Evolutionary conservation across 2,888 invertebrate species (phyloP), one percentile per base, ranked within the genome.

Genomic region (Hermaeophaga mercurialis): DNA sequence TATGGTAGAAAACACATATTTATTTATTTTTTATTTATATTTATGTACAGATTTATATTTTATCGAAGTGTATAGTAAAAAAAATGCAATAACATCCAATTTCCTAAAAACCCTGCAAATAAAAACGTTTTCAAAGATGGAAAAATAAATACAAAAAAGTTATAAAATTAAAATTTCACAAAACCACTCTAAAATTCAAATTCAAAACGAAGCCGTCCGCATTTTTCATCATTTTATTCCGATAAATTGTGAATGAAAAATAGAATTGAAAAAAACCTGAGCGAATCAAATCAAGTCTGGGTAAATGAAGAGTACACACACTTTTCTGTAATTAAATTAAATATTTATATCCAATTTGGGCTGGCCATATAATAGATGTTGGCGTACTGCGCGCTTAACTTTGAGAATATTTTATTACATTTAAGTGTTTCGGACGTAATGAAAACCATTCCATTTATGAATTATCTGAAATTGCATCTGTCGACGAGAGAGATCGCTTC

Each of bases 321-420:
- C 72, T 73, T 73, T 71, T 71, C 69, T 70, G 66, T 71, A 73
- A 70, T 69, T 69, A 73, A 70, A 71, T 71, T 68, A 72, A 73
- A 72, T 73, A 73, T 73, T 73, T 70, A 73, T 72, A 70, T 70
- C 72, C 72, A 72, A 73, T 72, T 73, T 66, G 53, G 64, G 63
- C 63, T 57, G 62, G 65, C 56, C 61, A 57, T 62, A 64, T 65
- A 66, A 66, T 67, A 62, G 66, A 65, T 63, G 63, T 55, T 58
- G 54, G 59, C 61, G 61, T 58, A 47, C 55, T 34, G 47, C 26
- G 50, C 66, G 66, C 66, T 66, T 66, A 68, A 66, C 70, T 71
- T 71, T 71, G 70, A 70, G 70, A 66, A 71, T 71, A 69, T 70
- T 71, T 67, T 69, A 71, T 71, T 65, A 67, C 63, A 60, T 63